Evolutionary conservation across 2,113 vertebrate genomes (phyloP).

Genomic region (Lota lota): DNA sequence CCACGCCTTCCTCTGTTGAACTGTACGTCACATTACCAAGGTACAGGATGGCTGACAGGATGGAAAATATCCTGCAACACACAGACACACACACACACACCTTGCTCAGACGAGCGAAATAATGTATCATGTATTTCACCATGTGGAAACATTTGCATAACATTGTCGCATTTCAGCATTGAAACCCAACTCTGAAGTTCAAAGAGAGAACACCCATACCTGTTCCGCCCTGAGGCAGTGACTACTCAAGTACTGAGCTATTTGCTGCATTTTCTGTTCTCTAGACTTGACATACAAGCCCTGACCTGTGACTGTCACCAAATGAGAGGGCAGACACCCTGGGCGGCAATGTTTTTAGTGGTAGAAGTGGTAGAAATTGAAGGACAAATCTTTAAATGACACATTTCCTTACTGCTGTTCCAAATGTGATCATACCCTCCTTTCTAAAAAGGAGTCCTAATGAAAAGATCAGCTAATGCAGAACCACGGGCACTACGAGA

Average conservation of each 20-base stretch:
- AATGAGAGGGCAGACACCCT: conserved; percentile 19
- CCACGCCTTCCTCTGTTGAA: conserved; percentile 75
- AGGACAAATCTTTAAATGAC: not conserved
- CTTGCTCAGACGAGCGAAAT: too few relatives aligned
- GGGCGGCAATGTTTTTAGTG: not conserved
- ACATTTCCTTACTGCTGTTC: not conserved
- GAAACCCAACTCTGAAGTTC: too few relatives aligned
- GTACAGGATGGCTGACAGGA: conserved; percentile 92
- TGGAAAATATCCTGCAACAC: conserved; percentile 83
- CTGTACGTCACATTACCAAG: conserved; percentile 88
- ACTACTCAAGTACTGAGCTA: conserved; percentile 11
- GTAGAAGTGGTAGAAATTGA: too few relatives aligned
- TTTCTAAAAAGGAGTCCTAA: not conserved
- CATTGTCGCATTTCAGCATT: too few relatives aligned
- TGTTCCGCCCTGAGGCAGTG: conserved; percentile 6
- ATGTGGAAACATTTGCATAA: too few relatives aligned
- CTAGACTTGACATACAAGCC: conserved; percentile 38
- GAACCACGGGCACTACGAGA: too few relatives aligned
- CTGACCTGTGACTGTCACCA: conserved; percentile 41
- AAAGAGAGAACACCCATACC: not conserved
- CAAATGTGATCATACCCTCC: not conserved
- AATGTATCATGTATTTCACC: too few relatives aligned
- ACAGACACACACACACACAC: not conserved
- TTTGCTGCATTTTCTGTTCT: conserved; percentile 50
- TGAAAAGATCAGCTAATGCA: too few relatives aligned